Conservation (phyloP, 1,140 invertebrate genomes). For the Coelopa frigida region DNA sequence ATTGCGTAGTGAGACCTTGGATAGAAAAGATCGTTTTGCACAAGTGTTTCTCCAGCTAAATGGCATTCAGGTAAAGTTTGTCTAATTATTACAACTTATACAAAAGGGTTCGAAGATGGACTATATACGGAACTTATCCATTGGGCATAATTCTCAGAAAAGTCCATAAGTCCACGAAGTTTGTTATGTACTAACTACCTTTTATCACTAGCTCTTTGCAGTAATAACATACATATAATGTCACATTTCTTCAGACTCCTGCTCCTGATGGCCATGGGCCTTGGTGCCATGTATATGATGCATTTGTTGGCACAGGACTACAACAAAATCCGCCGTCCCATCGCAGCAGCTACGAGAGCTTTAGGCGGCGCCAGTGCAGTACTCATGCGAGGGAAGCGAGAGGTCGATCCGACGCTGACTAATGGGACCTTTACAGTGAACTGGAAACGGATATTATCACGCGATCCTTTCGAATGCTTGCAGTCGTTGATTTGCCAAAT, state of each 20-base stretch:
- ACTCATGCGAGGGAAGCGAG: slow-evolving; percentile 20
- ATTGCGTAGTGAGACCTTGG: too few species aligned
- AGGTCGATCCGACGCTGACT: background rate
- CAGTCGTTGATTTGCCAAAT: slow-evolving; percentile 42
- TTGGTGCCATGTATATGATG: slow-evolving; percentile 47
- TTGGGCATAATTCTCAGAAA: too few species aligned
- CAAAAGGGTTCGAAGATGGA: too few species aligned
- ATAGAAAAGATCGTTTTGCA: too few species aligned
- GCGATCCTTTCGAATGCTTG: slow-evolving; percentile 41
- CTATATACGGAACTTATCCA: too few species aligned
- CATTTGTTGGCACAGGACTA: slow-evolving; percentile 47
- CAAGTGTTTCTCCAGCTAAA: too few species aligned
- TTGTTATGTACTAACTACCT: too few species aligned
- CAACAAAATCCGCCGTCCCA: slow-evolving; percentile 40
- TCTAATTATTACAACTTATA: too few species aligned
- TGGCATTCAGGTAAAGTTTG: too few species aligned
- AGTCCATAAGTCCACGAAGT: too few species aligned
- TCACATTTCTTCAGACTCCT: slow-evolving; percentile 22
- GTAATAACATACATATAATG: too few species aligned
- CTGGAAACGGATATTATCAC: slow-evolving; percentile 38
- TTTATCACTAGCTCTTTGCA: too few species aligned
- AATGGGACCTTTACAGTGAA: slow-evolving; percentile 18
- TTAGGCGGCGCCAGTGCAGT: slow-evolving; percentile 18
- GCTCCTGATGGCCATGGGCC: slow-evolving; percentile 41
- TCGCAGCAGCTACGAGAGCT: slow-evolving; percentile 24